Evolutionary conservation across 2,888 invertebrate genomes (phyloP), one percentile per base, ranked within the genome.

Genomic region (Athalia cordata): DNA sequence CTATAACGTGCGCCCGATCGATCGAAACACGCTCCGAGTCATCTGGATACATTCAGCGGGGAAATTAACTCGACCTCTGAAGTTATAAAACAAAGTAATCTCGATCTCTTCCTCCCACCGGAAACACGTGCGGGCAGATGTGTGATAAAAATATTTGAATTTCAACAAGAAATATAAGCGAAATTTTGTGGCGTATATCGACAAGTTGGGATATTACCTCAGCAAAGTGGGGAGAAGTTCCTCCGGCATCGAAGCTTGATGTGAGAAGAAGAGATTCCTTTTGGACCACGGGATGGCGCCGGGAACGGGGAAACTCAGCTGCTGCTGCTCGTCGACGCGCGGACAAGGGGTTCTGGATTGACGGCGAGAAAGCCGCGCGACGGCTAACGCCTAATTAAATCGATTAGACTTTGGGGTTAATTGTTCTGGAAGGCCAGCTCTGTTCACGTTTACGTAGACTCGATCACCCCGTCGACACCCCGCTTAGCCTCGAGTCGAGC

Each of bases 331-430:
- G 72, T 72, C 72, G 72, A 72, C 72, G 45, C 72, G 52, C 52
- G 55, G 72, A 72, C 72, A 72, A 59, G 72, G 72, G 72, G 57
- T 72, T 72, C 59, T 72, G 82, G 83, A 85, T 84, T 81, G 84
- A 85, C 85, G 83, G 85, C 80, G 81, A 83, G 82, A 80, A 84
- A 81, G 81, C 81, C 79, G 80, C 81, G 81, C 81, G 79, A 80
- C 78, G 82, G 81, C 78, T 80, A 85, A 84, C 85, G 85, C 85
- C 84, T 87, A 86, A 88, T 88, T 85, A 86, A 87, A 88, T 85
- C 86, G 85, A 88, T 88, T 88, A 86, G 86, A 87, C 87, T 87
- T 88, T 88, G 84, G 86, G 84, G 86, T 87, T 88, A 86, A 88
- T 87, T 86, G 87, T 88, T 88, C 86, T 87, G 87, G 88, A 88